phyloP scores from a whole-genome alignment of 2,888 invertebrate species.

The Atrina japonica region DNA sequence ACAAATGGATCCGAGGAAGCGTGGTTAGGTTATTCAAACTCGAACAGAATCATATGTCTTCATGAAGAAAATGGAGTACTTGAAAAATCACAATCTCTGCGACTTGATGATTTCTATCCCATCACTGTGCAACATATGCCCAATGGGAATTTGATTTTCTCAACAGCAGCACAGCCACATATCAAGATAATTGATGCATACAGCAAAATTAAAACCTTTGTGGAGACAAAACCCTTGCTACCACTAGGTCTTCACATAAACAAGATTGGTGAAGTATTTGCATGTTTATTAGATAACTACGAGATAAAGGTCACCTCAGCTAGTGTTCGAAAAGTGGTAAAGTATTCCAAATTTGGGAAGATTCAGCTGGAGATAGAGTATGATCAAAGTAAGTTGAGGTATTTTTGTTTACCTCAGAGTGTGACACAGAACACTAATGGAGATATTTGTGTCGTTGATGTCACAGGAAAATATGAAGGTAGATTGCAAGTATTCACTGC shows the following conservation, averaged over 20 bases:
- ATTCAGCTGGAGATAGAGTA: conserved; percentile 12
- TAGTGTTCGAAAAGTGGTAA: conserved; percentile 18
- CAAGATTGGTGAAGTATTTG: conserved; percentile 10
- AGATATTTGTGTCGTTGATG: conserved; percentile 26
- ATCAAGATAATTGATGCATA: conserved; percentile 2
- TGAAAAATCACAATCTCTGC: not conserved
- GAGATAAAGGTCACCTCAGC: not conserved
- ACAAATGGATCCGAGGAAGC: not conserved
- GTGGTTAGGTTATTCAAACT: conserved; percentile 23
- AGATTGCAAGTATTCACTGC: conserved; percentile 7
- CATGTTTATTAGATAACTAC: conserved; percentile 19
- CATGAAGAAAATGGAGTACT: conserved; percentile 11
- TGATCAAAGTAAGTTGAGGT: not conserved
- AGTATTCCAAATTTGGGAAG: conserved; percentile 1
- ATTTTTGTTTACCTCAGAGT: conserved; percentile 20
- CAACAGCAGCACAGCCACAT: conserved; percentile 1
- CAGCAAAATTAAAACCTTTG: not conserved
- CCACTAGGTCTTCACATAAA: conserved; percentile 19
- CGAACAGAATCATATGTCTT: conserved; percentile 4
- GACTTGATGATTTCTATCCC: conserved; percentile 11
- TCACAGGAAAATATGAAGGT: conserved; percentile 5
- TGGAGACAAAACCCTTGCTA: not conserved
- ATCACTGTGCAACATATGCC: conserved; percentile 4
- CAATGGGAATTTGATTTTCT: conserved; percentile 9
- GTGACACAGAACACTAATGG: conserved; percentile 15